Conservation (phyloP, 1,140 invertebrate genomes). For the Magallana gigas region DNA sequence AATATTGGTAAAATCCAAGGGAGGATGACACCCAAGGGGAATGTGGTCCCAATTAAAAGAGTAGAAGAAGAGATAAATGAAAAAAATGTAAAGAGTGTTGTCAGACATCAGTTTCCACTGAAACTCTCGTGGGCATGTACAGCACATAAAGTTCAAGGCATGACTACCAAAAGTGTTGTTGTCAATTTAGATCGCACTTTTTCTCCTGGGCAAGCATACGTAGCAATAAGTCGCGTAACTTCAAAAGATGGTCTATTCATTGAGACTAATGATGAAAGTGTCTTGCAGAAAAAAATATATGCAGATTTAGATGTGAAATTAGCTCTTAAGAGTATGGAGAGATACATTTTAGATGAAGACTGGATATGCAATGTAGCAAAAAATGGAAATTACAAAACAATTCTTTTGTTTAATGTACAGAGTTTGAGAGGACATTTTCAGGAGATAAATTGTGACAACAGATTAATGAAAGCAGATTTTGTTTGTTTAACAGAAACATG, state of each 20-base stretch:
- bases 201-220: constrained; percentile 43
- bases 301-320: not conserved
- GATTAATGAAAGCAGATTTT: constrained; percentile 4
- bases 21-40: not conserved
- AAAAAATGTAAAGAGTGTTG: not conserved
- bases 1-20: constrained; percentile 12
- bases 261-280: not conserved
- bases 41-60: not conserved
- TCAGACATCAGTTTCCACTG: not conserved
- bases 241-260: constrained; percentile 26
- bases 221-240: constrained; percentile 43
- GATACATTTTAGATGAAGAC: not conserved
- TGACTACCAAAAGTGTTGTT: constrained; percentile 26
- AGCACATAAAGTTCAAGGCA: constrained; percentile 25
- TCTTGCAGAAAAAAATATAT: constrained; percentile 5
- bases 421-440: constrained; percentile 11
- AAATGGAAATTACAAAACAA: not conserved
- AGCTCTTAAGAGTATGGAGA: not conserved
- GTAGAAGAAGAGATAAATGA: constrained; percentile 12
- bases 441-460: not conserved
- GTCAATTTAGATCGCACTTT: constrained; percentile 39
- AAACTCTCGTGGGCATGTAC: too few relatives aligned
- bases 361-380: not conserved
- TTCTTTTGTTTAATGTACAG: constrained; percentile 21
- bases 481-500: constrained; percentile 41